Base-by-base conservation (phyloP, 2,797 vertebrate species). In the Notoglanidium macrostoma region DNA sequence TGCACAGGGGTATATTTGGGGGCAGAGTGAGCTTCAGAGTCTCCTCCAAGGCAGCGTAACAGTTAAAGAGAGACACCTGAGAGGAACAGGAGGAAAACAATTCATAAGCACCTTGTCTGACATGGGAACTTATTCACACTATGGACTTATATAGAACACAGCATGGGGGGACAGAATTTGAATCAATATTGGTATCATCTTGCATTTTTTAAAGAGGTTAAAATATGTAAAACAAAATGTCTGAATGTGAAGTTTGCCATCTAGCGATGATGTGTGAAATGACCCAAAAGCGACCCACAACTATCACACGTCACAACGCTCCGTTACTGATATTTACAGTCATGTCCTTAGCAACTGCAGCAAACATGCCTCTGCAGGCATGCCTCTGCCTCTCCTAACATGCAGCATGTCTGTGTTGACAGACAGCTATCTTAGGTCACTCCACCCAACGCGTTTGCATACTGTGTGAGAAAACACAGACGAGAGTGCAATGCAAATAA, bases 51-150 rank as follows among this genome's bases (percentile, higher is more conserved):
- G 96, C 94, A 49, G 96, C 93, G 89, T 95, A 96, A 89, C 97
- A 98, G 89, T 93, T 93, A 86, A 93, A 93, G 89, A 98, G 91
- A 44, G 96, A 94, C 89, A 93, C 96, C 98, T 99, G 94, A 46
- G 85, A 86, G 77, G 68, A 70, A 92, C 11, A 7, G n/a, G 15
- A 44, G 57, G 26, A 15, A 82, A 15, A n/a, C 10, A 6, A 29
- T 14, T 17, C 4, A 26, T 44, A 17, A 29, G 21, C 0, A 8
- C 17, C 17, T 9, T 35, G 67, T 46, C 70, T 23, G 8, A 26
- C 21, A 44, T 1, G 21, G 40, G 4, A 46, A 46, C 40, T 26
- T 68, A 35, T 68, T 35, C 17, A 40, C 32, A 70, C 70, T 21
- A 68, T 17, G 8, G 32, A 40, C 35, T 67, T 29, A 67, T 67